phyloP scores from a whole-genome alignment of 2,797 vertebrate species.

The Atherinosoma microstoma region DNA sequence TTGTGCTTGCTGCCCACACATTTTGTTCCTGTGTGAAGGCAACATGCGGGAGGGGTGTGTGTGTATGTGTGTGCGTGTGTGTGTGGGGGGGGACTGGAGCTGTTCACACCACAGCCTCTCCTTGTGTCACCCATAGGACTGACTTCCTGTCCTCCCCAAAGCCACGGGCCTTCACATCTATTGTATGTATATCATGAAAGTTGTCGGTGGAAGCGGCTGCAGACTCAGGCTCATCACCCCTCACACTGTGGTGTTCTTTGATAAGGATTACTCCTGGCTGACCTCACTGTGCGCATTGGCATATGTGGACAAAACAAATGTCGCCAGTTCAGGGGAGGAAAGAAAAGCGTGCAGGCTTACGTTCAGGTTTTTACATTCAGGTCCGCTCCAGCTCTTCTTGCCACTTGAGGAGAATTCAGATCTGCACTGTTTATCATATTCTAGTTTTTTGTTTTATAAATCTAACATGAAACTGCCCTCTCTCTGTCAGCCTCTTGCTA shows the following conservation, averaged over 20 bases:
- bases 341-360: slow-evolving; percentile 46
- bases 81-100: slow-evolving; percentile 3
- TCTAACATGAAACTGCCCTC: slow-evolving; percentile 60
- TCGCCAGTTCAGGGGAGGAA: slow-evolving; percentile 33
- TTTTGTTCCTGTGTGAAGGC: slow-evolving; percentile 65
- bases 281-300: slow-evolving; percentile 37
- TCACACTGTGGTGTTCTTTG: slow-evolving; percentile 34
- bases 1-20: slow-evolving; percentile 74
- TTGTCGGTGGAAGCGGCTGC: slow-evolving; percentile 37
- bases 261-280: slow-evolving; percentile 58
- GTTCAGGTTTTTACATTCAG: slow-evolving; percentile 48
- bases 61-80: too few species aligned
- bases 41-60: slow-evolving; percentile 18
- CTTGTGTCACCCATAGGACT: slow-evolving; percentile 70
- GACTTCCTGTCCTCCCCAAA: slow-evolving; percentile 58
- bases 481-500: slow-evolving; percentile 50
- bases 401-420: slow-evolving; percentile 56
- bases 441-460: slow-evolving; percentile 57
- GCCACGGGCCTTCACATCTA: slow-evolving; percentile 36
- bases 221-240: slow-evolving; percentile 21
- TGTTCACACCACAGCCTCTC: slow-evolving; percentile 66
- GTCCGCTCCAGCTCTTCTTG: slow-evolving; percentile 24
- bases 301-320: slow-evolving; percentile 37
- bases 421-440: slow-evolving; percentile 63
- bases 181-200: slow-evolving; percentile 56